Evolutionary conservation across 2,797 vertebrate species (phyloP), one percentile per base, ranked within the genome.

Genomic region (Sarcoramphus papa): DNA sequence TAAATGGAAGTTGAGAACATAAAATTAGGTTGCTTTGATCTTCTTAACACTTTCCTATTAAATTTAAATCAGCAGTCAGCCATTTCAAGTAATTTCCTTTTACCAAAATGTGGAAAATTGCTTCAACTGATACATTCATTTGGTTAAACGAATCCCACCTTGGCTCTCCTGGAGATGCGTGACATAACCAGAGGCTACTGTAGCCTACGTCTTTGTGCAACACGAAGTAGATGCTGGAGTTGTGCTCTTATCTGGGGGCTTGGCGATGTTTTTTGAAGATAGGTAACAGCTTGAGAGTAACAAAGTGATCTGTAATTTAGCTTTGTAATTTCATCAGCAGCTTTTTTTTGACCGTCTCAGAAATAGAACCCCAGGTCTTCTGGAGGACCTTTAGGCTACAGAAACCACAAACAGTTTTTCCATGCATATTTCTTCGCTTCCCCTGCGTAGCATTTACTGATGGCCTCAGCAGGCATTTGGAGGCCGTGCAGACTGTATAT

Each of bases 11-110:
- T 18, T n/a, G 70, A 88, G 85, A 95, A 88, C 62, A 64, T 43
- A 40, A 80, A 91, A 85, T 94, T 50, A 64, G 85, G 47, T 79
- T 94, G 82, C 79, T 96, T 93, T 69, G 50, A 75, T 92, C 79
- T 77, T 82, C 80, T 60, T 85, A 88, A 84, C 45, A 0, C 62
- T 86, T 88, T 35, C 30, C 79, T 88, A 47, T 93, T 92, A 75
- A 56, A 92, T 93, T 69, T 88, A 86, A 90, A 84, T 74, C 50
- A 27, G 25, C 6, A 37, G 6, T 14, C 69, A 75, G n/a, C 21
- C 16, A 18, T 69, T 95, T 62, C 12, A 85, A 80, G 31, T 74
- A 43, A 82, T 63, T 70, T 77, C 27, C 60, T 92, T 65, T 75
- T 45, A 64, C 73, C 45, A 43, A 73, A 83, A 78, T 30, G 27